Conservation (phyloP, 2,113 vertebrate species). For the Progne subis region DNA sequence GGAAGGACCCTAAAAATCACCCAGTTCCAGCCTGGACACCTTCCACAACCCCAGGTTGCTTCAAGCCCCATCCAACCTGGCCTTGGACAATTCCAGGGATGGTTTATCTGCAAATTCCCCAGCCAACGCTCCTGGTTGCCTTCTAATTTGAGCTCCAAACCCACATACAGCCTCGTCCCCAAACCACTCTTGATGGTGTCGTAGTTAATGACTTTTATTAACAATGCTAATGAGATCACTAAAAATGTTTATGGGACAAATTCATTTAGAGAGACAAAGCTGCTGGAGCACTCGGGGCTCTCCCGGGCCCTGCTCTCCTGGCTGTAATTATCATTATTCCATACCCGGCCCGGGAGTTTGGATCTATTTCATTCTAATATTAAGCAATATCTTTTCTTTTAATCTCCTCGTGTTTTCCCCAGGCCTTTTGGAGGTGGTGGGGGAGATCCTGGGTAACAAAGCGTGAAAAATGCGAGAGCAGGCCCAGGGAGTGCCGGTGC, state of each 20-base stretch:
- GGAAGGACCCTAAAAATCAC: background rate
- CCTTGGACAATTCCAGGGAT: background rate
- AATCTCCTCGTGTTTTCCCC: conserved; percentile 6
- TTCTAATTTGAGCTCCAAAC: background rate
- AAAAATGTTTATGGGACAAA: background rate
- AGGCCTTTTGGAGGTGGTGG: background rate
- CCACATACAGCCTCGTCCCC: background rate
- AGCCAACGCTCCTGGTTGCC: background rate
- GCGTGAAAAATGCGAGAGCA: background rate
- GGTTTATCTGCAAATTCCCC: background rate
- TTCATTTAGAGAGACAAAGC: background rate
- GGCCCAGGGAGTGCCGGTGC: background rate
- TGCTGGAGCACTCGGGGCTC: background rate
- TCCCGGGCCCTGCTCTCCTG: background rate
- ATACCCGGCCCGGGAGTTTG: background rate
- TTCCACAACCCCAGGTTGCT: background rate
- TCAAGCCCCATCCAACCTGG: background rate
- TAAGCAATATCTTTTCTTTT: conserved; percentile 37
- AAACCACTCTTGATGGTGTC: background rate
- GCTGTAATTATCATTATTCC: conserved; percentile 6
- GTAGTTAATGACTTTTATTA: background rate
- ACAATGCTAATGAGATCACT: background rate
- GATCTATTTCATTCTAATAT: conserved; percentile 16
- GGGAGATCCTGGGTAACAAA: conserved; percentile 4
- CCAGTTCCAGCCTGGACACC: fast-evolving